A percentile compares a stretch with the other conserved stretches of the same genome.
phyloP scores from a whole-genome alignment of 2,888 invertebrate genomes.

The Hirudinaria manillensis region DNA sequence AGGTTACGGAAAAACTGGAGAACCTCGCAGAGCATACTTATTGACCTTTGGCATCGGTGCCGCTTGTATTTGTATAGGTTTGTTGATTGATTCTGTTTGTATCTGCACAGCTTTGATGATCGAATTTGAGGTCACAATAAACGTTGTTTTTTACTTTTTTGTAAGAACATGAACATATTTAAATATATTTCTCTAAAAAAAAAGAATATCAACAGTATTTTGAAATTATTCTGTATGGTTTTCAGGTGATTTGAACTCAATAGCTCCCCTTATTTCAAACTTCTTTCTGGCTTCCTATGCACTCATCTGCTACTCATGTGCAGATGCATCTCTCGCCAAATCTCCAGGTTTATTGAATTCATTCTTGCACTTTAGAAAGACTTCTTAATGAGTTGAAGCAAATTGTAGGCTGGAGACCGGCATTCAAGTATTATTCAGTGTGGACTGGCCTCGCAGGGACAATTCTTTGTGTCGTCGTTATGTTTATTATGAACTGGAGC shows the following conservation, averaged over 20 bases:
- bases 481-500: slow-evolving; percentile 88
- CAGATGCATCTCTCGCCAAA: slow-evolving; percentile 53
- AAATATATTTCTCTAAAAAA: not conserved
- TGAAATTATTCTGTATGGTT: not conserved
- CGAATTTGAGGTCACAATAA: not conserved
- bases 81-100: not conserved
- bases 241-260: slow-evolving; percentile 51
- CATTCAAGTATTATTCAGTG: slow-evolving; percentile 53
- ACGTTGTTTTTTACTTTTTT: not conserved
- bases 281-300: slow-evolving; percentile 55
- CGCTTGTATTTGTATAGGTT: slow-evolving; percentile 76
- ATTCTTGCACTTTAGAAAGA: not conserved
- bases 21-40: slow-evolving; percentile 78
- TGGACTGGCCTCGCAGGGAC: slow-evolving; percentile 50
- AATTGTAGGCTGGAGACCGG: slow-evolving; percentile 52
- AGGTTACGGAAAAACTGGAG: slow-evolving; percentile 57
- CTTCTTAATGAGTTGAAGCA: not conserved
- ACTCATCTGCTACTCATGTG: slow-evolving; percentile 55
- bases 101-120: not conserved
- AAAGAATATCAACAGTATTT: not conserved
- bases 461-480: slow-evolving; percentile 63
- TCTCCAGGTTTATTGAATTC: slow-evolving; percentile 46
- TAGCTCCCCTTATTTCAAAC: slow-evolving; percentile 55
- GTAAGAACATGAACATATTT: not conserved
- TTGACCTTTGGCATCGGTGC: slow-evolving; percentile 83